phyloP scores from a whole-genome alignment of 2,888 invertebrate genomes.

The Disparrhopalites patrizii region DNA sequence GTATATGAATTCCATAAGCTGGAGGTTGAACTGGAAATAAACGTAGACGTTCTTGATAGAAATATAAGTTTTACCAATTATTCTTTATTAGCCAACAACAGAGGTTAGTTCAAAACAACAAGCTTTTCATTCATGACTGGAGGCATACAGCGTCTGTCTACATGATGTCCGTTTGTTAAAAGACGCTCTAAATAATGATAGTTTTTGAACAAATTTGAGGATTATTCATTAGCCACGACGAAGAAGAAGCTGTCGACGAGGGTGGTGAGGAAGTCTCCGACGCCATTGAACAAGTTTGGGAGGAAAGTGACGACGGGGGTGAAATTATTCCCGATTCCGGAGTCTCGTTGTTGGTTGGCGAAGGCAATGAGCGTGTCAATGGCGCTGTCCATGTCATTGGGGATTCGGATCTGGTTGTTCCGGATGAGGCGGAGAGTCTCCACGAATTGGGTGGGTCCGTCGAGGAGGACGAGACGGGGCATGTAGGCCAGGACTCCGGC shows the following conservation, averaged over 20 bases:
- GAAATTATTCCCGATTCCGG: conserved; percentile 42
- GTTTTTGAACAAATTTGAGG: too few relatives aligned
- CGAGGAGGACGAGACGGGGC: conserved; percentile 45
- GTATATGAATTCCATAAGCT: too few relatives aligned
- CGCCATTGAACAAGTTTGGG: conserved; percentile 45
- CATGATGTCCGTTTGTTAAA: too few relatives aligned
- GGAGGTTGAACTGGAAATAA: too few relatives aligned
- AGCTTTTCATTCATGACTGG: too few relatives aligned
- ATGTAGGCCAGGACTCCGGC: conserved; percentile 45
- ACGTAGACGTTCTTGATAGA: too few relatives aligned
- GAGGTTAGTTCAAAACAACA: too few relatives aligned
- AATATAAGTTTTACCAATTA: too few relatives aligned
- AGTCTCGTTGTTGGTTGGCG: conserved; percentile 43
- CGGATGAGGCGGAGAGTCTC: conserved; percentile 45
- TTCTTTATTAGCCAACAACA: too few relatives aligned
- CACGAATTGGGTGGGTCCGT: conserved; percentile 47
- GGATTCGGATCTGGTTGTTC: conserved; percentile 44
- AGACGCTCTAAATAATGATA: too few relatives aligned
- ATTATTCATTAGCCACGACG: conserved; percentile 34
- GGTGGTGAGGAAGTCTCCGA: conserved; percentile 44
- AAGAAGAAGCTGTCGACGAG: conserved; percentile 44
- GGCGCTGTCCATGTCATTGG: conserved; percentile 42
- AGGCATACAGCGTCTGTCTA: too few relatives aligned
- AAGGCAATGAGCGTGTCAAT: conserved; percentile 46
- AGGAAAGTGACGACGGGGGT: conserved; percentile 44